phyloP scores from a whole-genome alignment of 2,797 vertebrate species.

The Crypturellus tataupa region DNA sequence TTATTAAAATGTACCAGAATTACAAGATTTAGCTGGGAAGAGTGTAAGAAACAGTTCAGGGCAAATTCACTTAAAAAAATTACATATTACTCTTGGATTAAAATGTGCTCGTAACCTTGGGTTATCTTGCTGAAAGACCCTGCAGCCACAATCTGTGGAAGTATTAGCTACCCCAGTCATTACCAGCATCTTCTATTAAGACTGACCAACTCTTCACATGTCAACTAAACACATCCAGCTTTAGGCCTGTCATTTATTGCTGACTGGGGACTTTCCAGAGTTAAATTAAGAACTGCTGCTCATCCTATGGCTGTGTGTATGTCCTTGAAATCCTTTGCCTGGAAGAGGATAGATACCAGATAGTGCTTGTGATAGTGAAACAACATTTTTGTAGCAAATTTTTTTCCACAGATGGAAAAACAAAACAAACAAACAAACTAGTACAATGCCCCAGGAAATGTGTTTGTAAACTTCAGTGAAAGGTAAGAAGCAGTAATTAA shows the following conservation, averaged over 20 bases:
- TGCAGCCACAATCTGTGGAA: constrained; percentile 39
- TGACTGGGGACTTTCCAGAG: neutral
- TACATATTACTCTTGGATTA: constrained; percentile 54
- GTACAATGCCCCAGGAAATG: neutral
- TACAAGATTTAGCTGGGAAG: neutral
- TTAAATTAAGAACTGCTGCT: constrained; percentile 28
- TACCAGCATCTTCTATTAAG: constrained; percentile 64
- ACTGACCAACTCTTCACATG: constrained; percentile 71
- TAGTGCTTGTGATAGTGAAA: neutral
- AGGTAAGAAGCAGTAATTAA: neutral
- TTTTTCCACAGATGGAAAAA: neutral
- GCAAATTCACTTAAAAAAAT: constrained; percentile 70
- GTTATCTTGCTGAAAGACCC: constrained; percentile 46
- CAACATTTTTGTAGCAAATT: neutral
- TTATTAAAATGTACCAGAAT: neutral
- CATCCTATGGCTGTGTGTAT: constrained; percentile 25
- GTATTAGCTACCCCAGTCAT: constrained; percentile 61
- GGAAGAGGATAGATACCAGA: neutral
- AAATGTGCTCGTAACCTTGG: constrained; percentile 45
- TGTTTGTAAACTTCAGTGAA: neutral
- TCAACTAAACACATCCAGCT: constrained; percentile 63
- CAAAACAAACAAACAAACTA: neutral
- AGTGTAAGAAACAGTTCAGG: neutral
- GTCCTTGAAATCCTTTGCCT: neutral
- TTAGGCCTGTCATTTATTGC: constrained; percentile 62